Base-by-base conservation (phyloP, 2,888 invertebrate species). In the Nephrocerus scutellatus region DNA sequence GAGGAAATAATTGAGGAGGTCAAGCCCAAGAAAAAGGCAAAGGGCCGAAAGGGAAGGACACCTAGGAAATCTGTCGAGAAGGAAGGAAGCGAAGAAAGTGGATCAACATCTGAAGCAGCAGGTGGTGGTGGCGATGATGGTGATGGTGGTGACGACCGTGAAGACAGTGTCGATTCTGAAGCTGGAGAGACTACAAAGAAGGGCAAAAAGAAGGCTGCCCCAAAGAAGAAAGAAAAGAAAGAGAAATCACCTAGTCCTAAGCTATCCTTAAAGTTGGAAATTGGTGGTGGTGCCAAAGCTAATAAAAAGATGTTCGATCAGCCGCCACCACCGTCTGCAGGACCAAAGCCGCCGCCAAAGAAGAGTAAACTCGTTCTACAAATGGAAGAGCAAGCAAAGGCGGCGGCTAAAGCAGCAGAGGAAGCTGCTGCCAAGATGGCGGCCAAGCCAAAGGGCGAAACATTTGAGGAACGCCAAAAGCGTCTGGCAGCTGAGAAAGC, bases 251-350 rank as follows among this genome's bases (percentile, higher is more conserved):
- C 66, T 3, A 63, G 64, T 28, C 66, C 61, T 13, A 67, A 63
- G 47, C 48, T 62, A 48, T 54, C 62, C 30, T 56, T 68, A 43
- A 68, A 66, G 52, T 48, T 63, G 33, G 64, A 68, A 52, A 52
- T 69, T 18, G 60, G 67, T 3, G 62, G 62, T 4, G 66, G 68
- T 6, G 57, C 58, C 28, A 63, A 62, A 36, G 62, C 60, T 12
- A 62, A 53, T 47, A 68, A 65, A 53, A 67, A 68, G 47, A 65
- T 59, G 64, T 66, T 62, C 44, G 64, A 68, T 46, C 57, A 63
- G 40, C 57, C 55, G 25, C 51, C 57, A 28, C 49, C 52, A 38
- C 46, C 56, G 23, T 49, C 55, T 20, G 57, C 55, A 7, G 54
- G 52, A 15, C 59, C 63, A 5, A 64, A 62, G 39, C 64, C 68